Percentiles rank a stretch among this genome's conserved stretches.
phyloP scores from a whole-genome alignment of 2,113 vertebrate species.

The Macaca mulatta region DNA sequence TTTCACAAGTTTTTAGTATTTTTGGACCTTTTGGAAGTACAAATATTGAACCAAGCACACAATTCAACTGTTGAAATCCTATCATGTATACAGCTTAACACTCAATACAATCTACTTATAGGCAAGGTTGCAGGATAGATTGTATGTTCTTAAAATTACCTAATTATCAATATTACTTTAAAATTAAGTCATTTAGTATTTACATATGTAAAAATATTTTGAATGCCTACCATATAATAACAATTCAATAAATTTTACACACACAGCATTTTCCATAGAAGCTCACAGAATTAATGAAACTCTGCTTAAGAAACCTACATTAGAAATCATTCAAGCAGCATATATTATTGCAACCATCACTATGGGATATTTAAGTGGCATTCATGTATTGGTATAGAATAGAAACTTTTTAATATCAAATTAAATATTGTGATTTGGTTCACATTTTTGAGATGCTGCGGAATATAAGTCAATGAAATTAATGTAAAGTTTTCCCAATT shows the following conservation, averaged over 20 bases:
- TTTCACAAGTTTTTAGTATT: not conserved
- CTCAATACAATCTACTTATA: not conserved
- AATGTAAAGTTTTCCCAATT: not conserved
- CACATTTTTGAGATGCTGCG: not conserved
- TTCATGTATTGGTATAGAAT: not conserved
- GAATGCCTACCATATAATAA: not conserved
- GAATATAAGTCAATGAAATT: not conserved
- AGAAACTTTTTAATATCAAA: not conserved
- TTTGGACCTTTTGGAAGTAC: not conserved
- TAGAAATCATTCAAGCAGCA: not conserved
- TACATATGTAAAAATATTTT: not conserved
- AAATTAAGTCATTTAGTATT: constrained; percentile 19
- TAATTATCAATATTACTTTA: not conserved
- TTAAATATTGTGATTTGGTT: not conserved
- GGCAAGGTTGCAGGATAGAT: not conserved
- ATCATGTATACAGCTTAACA: not conserved
- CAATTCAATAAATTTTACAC: not conserved
- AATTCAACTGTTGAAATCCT: not conserved
- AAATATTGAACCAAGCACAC: not conserved
- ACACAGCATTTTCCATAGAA: not conserved
- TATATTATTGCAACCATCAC: not conserved
- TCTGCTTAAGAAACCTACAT: not conserved
- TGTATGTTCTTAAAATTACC: not conserved
- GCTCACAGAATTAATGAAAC: not conserved
- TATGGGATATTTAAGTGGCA: not conserved